phyloP scores from a whole-genome alignment of 2,113 vertebrate species.

The Hirundichthys speculiger region DNA sequence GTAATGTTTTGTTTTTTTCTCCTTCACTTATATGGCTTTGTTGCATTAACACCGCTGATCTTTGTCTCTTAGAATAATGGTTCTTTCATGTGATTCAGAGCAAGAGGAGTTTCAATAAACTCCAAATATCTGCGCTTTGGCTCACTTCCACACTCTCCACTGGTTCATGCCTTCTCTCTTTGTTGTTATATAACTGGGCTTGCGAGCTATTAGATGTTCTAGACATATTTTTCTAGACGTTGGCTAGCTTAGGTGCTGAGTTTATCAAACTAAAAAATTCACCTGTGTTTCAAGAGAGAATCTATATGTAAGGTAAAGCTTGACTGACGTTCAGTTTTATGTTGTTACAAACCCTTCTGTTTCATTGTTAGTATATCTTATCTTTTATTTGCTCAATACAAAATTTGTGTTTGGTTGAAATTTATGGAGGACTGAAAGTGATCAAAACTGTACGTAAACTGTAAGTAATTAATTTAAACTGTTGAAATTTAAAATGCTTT shows the following conservation, averaged over 20 bases:
- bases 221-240: too few relatives aligned
- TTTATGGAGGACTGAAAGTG: too few relatives aligned
- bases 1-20: conserved; percentile 27
- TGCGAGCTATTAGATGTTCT: conserved; percentile 1
- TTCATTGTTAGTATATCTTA: too few relatives aligned
- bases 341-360: too few relatives aligned
- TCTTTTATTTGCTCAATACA: too few relatives aligned
- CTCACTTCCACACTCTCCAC: conserved; percentile 28
- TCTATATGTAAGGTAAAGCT: neutral
- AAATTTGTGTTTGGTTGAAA: too few relatives aligned
- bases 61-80: conserved; percentile 53
- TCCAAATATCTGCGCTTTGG: conserved; percentile 28
- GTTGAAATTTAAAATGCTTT: too few relatives aligned
- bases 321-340: neutral
- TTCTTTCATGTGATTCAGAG: conserved; percentile 55
- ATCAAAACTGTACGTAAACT: too few relatives aligned
- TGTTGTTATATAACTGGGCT: conserved; percentile 22
- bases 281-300: neutral
- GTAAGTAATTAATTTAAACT: too few relatives aligned
- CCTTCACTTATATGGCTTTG: conserved; percentile 12
- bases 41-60: conserved; percentile 53
- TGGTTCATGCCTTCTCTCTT: conserved; percentile 14
- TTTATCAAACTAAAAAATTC: conserved; percentile 7
- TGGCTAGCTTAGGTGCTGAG: neutral
- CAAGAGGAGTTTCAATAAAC: too few relatives aligned